Base-by-base conservation (phyloP, 2,797 vertebrate species). In the Sus cebifrons region DNA sequence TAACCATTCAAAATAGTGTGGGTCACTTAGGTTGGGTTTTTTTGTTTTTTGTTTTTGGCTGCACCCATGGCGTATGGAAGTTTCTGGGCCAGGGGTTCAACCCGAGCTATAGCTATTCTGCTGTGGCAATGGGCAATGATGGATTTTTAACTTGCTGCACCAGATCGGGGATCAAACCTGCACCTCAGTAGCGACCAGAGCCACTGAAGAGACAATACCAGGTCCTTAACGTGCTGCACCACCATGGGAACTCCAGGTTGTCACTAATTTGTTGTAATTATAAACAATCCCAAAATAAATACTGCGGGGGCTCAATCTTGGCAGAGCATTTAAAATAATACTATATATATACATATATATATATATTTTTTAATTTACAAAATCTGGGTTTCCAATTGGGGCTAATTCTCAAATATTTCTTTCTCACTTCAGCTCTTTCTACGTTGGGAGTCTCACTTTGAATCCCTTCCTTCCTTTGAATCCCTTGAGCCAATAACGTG, bases 231-330 rank as follows among this genome's bases (percentile, higher is more conserved):
- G 36, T 36, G 36, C 36, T 36, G 36, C 36, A 36, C 36, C 36
- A 36, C 36, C 36, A 36, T 36, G 36, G 36, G 36, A 36, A 36
- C 36, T 36, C 36, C 36, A 21, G 13, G 17, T 91, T 67, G 15
- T 75, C 83, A 91, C 60, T 96, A 84, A 75, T 60, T 75, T 75
- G 2, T 74, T 81, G 13, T 56, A 62, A 60, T 90, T 62, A 81
- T 23, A 81, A 86, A 40, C 27, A 91, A 54, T 49, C 36, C 18
- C 0, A 49, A 86, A 77, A 49, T 52, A 81, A 79, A 62, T 73
- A 83, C 64, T 3, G 1, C 11, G 74, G 86, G 89, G 52, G 14
- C 64, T 78, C 44, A 85, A 87, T 32, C 71, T 94, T 20, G n/a
- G 21, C 29, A 29, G 3, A 56, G 10, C 18, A 23, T 77, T 92